phyloP scores from a whole-genome alignment of 2,797 vertebrate species.

The Myotis daubentonii region DNA sequence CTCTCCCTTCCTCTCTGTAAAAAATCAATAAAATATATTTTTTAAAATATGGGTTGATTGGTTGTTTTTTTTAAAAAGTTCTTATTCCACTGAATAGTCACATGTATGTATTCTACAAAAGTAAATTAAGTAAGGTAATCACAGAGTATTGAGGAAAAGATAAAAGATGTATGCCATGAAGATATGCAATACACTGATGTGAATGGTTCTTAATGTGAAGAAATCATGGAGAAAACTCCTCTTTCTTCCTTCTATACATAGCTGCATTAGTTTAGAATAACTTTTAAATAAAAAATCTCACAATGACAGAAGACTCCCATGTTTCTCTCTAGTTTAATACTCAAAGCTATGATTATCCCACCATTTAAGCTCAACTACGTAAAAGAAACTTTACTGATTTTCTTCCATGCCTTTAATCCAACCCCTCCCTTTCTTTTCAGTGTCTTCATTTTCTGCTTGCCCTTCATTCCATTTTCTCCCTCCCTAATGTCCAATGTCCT shows the following conservation, averaged over 20 bases:
- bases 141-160: not conserved
- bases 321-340: not conserved
- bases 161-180: not conserved
- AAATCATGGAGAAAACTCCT: not conserved
- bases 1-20: too few species aligned
- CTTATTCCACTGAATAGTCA: not conserved
- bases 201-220: conserved; percentile 12
- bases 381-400: not conserved
- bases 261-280: not conserved
- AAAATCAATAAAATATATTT: too few species aligned
- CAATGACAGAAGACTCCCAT: not conserved
- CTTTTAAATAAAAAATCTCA: not conserved
- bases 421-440: not conserved
- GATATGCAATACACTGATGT: not conserved
- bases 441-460: not conserved
- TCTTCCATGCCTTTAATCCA: not conserved
- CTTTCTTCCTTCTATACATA: not conserved
- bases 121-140: not conserved
- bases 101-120: not conserved
- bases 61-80: not conserved
- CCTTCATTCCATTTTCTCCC: not conserved
- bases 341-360: not conserved
- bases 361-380: not conserved
- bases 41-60: not conserved
- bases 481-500: not conserved